Base-by-base conservation (phyloP, 2,888 invertebrate species). In the Aspidiotus rigidus region DNA sequence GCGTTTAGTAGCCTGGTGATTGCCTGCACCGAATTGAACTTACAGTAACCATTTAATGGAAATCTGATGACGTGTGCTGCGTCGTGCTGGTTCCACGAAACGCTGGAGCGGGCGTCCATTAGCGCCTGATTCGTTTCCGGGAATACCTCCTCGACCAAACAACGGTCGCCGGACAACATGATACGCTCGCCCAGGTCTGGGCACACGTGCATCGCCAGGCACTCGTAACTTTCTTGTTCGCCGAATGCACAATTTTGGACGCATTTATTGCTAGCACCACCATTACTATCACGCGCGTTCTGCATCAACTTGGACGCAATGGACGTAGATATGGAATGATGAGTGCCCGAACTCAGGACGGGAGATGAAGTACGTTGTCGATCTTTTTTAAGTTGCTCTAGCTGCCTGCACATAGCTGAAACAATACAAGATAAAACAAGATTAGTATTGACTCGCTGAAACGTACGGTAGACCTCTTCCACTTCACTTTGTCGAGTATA, bases 21-120 rank as follows among this genome's bases (percentile, higher is more conserved):
- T 72, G 90, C 90, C 79, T 92, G 91, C 72, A 92, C 86, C n/a
- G 90, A 90, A 78, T 90, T 92, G 73, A 92, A 81, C 79, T 92
- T 91, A 80, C 90, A 91, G 79, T 90, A 92, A 74, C 92, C 91
- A 79, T 91, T 92, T 69, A 92, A 80, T 11, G 91, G 91, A 77
- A 90, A 92, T 71, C 92, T 82, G 74, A 91, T 90, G 49, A 91
- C 88, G 79, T 89, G 89, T 67, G 88, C 84, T 72, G 87, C 85
- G 79, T 90, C 91, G 74, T 86, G 83, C 76, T 89, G 86, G 76
- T 89, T 89, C 88, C 90, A 91, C 60, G 88, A 84, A 57, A 88
- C 87, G 28, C 88, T 87, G 42, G 87, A 86, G 71, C 90, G 82
- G 54, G 88, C 85, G 77, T 90, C 89, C 81, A 90, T 85, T 71